Base-by-base conservation (phyloP, 2,888 invertebrate species). In the Drosophila melanosoma region DNA sequence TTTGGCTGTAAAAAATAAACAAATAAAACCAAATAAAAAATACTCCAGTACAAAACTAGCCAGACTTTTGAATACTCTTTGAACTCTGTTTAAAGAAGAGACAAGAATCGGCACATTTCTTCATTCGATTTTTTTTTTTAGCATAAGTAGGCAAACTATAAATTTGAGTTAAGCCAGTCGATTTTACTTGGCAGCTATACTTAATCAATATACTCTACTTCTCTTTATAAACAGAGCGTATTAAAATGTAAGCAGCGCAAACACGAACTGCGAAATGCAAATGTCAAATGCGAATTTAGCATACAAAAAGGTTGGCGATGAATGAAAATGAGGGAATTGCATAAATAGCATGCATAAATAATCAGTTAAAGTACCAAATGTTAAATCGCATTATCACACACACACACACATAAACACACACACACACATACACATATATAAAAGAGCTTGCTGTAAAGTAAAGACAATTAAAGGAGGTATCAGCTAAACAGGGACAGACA, bases 321-420 rank as follows among this genome's bases (percentile, higher is more conserved):
- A 76, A 79, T 87, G 86, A 74, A 78, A 90, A 85, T 73, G 76
- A 73, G 70, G 56, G 77, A 76, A 90, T 83, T 90, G 89, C 83
- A 88, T 89, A 85, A 88, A 82, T 77, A 80, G 81, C 63, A 58
- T 26, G 77, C 70, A 74, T 80, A 85, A 88, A 84, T 90, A 74
- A 70, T 64, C 81, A 79, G 68, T 63, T 77, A 53, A 88, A 80
- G 74, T 77, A 73, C 77, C 61, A 74, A 90, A 80, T 78, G 77
- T 73, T 57, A 73, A 85, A 82, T 74, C 77, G 68, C 45, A 78
- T 88, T 85, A 88, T 69, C 71, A 42, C 61, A 51, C 70, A 36
- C 45, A 56, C 65, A 64, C 62, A 26, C 64, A 58, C 62, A 23
- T 20, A 36, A 6, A 7, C 15, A 15, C 52, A n/a, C n/a, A 65